Conservation (phyloP, 1,140 invertebrate genomes). For the Lordiphosa clarofinis region DNA sequence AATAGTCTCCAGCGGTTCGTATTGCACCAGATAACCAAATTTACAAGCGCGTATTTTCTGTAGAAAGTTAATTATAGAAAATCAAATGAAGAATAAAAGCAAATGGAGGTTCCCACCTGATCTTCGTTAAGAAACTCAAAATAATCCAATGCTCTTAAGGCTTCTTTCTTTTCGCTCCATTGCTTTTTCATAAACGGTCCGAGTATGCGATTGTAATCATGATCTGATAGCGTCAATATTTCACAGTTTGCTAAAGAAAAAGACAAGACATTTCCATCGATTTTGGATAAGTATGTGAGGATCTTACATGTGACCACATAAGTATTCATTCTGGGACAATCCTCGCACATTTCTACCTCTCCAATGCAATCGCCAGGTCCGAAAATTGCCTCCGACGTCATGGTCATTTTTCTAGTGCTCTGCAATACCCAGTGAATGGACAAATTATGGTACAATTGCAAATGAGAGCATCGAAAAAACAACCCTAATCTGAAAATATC, state of each 20-base stretch:
- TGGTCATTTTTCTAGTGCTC: conserved; percentile 5
- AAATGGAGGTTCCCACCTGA: conserved; percentile 36
- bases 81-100: no score
- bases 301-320: conserved; percentile 33
- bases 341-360: conserved; percentile 51
- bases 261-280: not conserved
- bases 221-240: conserved; percentile 46
- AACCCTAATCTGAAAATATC: no score
- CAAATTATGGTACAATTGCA: no score
- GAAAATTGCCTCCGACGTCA: conserved; percentile 40
- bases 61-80: not conserved
- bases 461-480: no score
- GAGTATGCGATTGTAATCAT: conserved; percentile 46
- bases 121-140: conserved; percentile 52
- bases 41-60: conserved; percentile 58
- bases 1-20: conserved; percentile 61
- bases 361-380: conserved; percentile 56
- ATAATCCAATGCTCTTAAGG: conserved; percentile 50
- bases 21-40: conserved; percentile 48
- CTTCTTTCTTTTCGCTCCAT: conserved; percentile 61
- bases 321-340: conserved; percentile 26
- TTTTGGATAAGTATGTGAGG: not conserved
- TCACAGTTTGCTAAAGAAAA: conserved; percentile 46
- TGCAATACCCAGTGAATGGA: not conserved
- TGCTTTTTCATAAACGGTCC: conserved; percentile 39